phyloP scores from a whole-genome alignment of 2,888 invertebrate species.

The Yponomeuta sedellus region DNA sequence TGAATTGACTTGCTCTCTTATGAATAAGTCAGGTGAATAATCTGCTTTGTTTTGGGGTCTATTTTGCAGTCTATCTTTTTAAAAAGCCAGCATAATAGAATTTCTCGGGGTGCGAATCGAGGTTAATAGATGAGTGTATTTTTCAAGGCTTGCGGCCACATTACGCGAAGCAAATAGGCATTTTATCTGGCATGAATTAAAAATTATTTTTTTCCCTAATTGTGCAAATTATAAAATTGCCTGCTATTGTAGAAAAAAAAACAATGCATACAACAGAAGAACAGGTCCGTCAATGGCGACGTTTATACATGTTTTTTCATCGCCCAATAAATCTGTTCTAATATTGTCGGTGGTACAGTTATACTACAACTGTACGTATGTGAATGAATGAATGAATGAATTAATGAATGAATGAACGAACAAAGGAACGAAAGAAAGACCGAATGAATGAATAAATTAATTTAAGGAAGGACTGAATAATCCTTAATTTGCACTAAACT shows the following conservation, averaged over 20 bases:
- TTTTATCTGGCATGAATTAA: slow-evolving; percentile 30
- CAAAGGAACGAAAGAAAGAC: too few relatives aligned
- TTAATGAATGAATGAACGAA: too few relatives aligned
- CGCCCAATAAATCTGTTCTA: too few relatives aligned
- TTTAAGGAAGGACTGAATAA: too few relatives aligned
- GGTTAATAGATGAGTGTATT: too few relatives aligned
- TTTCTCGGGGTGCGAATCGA: not conserved
- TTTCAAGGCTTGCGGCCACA: not conserved
- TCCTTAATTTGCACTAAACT: too few relatives aligned
- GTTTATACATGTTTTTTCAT: too few relatives aligned
- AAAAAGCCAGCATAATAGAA: not conserved
- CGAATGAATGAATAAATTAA: too few relatives aligned
- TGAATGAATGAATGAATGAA: too few relatives aligned
- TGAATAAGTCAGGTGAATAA: not conserved
- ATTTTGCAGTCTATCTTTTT: not conserved
- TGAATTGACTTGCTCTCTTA: not conserved
- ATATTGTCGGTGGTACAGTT: too few relatives aligned
- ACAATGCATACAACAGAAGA: slow-evolving; percentile 18
- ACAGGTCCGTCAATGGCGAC: too few relatives aligned
- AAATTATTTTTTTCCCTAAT: slow-evolving; percentile 35
- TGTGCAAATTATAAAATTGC: slow-evolving; percentile 44
- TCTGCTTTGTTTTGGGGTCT: not conserved
- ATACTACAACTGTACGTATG: too few relatives aligned
- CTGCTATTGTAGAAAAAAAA: slow-evolving; percentile 27
- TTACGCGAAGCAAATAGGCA: slow-evolving; percentile 23